Evolutionary conservation across 1,140 invertebrate genomes (phyloP), one percentile per base, ranked within the genome.

Genomic region (Sesamia nonagrioides): DNA sequence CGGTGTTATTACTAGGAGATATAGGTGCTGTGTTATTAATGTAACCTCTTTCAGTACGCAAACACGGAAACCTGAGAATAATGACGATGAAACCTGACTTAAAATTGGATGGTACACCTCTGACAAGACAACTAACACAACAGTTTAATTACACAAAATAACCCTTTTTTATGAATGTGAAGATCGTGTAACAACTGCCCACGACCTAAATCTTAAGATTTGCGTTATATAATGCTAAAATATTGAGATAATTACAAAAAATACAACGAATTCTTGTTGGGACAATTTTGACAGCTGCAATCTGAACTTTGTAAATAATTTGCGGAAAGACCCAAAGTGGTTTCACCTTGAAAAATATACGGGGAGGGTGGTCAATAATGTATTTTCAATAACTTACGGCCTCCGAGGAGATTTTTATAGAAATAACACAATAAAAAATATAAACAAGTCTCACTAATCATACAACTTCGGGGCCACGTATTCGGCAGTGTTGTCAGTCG

Each of bases 361-460:
- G 6, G 56, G 42, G 1, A 66, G n/a, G 15, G 21, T 54, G 33
- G 15, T 18, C 18, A 66, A 40, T 52, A 37, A 66, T 15, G 0
- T 52, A 40, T 18, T 37, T 54, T 66, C 35, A 66, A 37, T 68
- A 88, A 93, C 93, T 93, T 89, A 92, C 90, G 85, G 86, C 84
- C 89, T 88, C 80, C 86, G 69, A 75, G 73, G 60, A 80, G 81
- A 84, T 86, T 91, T 83, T 83, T 84, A 81, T 81, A 83, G 85
- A 90, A 91, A 87, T 91, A 88, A 83, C 86, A 81, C 84, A 90
- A 86, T 91, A 92, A 94, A 95, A 91, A 94, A 92, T 92, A 91
- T 93, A 91, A 93, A 91, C 91, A 94, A 92, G 84, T 89, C 83
- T 87, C 90, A 90, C 85, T 82, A 86, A 86, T 81, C 87, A 86